phyloP scores from a whole-genome alignment of 2,113 vertebrate species.

The Cepphus grylle region DNA sequence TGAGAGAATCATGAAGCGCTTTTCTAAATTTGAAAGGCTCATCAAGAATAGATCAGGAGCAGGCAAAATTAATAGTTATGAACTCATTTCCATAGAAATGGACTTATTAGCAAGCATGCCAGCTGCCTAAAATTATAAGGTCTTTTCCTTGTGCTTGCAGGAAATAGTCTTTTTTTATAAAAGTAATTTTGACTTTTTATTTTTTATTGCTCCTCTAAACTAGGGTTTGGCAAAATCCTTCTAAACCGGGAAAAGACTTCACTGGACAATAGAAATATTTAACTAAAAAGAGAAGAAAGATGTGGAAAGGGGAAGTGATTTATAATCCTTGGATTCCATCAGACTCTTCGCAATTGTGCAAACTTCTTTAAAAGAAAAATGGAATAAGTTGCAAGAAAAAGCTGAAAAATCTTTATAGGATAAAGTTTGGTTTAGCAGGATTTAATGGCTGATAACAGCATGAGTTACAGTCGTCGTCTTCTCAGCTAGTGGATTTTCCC shows the following conservation, averaged over 20 bases:
- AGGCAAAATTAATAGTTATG: conserved; percentile 68
- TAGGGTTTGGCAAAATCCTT: conserved; percentile 22
- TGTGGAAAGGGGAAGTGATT: neutral
- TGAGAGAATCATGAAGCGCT: conserved; percentile 66
- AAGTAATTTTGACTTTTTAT: conserved; percentile 46
- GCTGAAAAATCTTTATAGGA: neutral
- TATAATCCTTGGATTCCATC: neutral
- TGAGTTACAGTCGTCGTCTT: neutral
- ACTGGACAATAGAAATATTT: neutral
- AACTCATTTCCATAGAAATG: conserved; percentile 73
- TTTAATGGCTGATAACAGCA: neutral
- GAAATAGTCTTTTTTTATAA: conserved; percentile 58
- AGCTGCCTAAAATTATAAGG: conserved; percentile 62
- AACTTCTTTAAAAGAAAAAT: conserved; percentile 33
- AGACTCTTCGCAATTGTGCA: neutral
- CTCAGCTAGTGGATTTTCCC: neutral
- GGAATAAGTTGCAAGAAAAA: neutral
- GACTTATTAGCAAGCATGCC: conserved; percentile 65
- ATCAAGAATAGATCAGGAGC: conserved; percentile 70
- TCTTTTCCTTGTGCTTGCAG: conserved; percentile 59
- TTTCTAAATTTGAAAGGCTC: conserved; percentile 72
- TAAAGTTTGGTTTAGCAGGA: neutral
- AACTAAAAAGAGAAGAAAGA: neutral
- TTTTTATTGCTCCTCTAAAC: conserved; percentile 12
- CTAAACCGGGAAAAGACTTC: neutral